Evolutionary conservation across 2,888 invertebrate species (phyloP), one percentile per base, ranked within the genome.

Genomic region (Lissocephala sabroskyi): DNA sequence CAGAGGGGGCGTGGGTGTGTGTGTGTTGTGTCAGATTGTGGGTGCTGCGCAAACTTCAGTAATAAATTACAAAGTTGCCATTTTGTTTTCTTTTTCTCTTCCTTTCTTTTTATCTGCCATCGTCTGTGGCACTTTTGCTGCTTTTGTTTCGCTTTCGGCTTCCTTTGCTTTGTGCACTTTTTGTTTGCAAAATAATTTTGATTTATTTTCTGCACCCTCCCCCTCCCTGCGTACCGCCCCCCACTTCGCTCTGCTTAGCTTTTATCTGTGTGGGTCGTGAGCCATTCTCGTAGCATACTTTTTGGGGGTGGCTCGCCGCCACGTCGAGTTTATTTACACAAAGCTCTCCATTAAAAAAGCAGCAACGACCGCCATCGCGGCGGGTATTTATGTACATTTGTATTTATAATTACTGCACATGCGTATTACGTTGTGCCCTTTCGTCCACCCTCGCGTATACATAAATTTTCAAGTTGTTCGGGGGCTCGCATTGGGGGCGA

Each of bases 391-490:
- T 66, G 63, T 67, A 62, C 78, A 70, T 65, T 74, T 67, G 70
- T 67, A 68, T 81, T 81, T 79, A 81, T 81, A 81, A 81, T 81
- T 80, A 81, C 79, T 81, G 80, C 80, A 81, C 80, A 81, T 81
- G 80, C 80, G 79, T 79, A 80, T 62, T 70, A 62, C 56, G 54
- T 19, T 26, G 54, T 49, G 57, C 57, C 60, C 56, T 49, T 52
- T 51, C 45, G 19, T 33, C 44, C 44, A 36, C 57, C 59, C 57
- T 53, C 51, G 70, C 59, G 30, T 59, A 76, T 79, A 74, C 77
- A 75, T 75, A 75, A 74, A 75, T 75, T 75, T 79, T 70, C 74
- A 70, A 68, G 70, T 61, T 54, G n/a, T n/a, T n/a, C n/a, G n/a
- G n/a, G n/a, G n/a, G n/a, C n/a, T n/a, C n/a, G n/a, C n/a, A n/a